These are phyloP conservation scores for Odocoileus hemionus DNA, from an alignment of 2,113 vertebrate species.

Conservation along the genomic window DNA sequence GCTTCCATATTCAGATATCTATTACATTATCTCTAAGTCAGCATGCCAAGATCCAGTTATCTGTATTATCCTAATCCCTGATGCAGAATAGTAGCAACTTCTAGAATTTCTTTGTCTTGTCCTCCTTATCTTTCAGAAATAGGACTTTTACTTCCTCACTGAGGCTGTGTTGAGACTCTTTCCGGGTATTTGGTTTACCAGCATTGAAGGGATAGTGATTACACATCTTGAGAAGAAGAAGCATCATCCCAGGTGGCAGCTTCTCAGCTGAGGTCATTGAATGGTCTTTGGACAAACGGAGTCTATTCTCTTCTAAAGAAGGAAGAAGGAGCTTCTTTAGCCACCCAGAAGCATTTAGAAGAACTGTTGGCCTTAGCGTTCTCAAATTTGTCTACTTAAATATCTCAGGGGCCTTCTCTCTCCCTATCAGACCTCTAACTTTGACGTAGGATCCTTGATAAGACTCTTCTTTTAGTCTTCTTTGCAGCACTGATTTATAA, in stretches of 20 bases:
- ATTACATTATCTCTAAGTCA: neutral
- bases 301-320: neutral
- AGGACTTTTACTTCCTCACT: neutral
- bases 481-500: neutral
- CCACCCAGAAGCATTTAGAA: neutral
- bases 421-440: neutral
- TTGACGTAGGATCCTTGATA: neutral
- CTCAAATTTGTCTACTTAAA: neutral
- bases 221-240: neutral
- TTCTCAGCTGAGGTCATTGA: neutral
- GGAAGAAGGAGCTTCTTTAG: neutral
- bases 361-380: neutral
- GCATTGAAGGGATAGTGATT: no score
- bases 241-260: neutral
- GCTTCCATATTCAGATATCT: neutral
- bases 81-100: neutral
- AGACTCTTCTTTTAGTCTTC: neutral
- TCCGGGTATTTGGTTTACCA: neutral
- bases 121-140: neutral
- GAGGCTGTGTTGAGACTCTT: neutral
- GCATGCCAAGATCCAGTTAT: neutral
- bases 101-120: neutral
- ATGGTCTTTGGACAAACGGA: neutral
- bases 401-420: neutral
- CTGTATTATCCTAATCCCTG: neutral